Conservation (phyloP, 2,888 invertebrate genomes). For the Limnephilus rhombicus region DNA sequence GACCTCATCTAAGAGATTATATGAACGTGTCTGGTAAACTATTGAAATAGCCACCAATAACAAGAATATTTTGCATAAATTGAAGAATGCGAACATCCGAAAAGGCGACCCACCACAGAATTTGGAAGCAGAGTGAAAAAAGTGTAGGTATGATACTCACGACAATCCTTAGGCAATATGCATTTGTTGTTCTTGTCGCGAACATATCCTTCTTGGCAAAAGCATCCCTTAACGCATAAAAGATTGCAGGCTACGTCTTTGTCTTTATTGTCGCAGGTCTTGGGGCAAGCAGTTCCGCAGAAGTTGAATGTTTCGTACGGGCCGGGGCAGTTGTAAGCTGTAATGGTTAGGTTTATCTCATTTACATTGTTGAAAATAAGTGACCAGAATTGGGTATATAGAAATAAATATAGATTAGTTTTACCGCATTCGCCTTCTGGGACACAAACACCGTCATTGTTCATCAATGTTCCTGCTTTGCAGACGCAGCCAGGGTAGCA, state of each 20-base stretch:
- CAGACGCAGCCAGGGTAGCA: slow-evolving; percentile 63
- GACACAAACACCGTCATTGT: slow-evolving; percentile 55
- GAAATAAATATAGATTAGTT: neutral
- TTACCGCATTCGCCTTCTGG: slow-evolving; percentile 56
- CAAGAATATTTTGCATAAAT: no score
- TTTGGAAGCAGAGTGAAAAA: no score
- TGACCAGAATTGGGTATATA: neutral
- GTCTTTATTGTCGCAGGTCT: slow-evolving; percentile 38
- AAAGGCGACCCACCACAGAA: neutral
- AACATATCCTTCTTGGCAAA: slow-evolving; percentile 36
- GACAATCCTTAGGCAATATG: slow-evolving; percentile 15
- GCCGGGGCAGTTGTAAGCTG: slow-evolving; percentile 1
- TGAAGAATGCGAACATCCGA: neutral
- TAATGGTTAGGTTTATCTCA: neutral
- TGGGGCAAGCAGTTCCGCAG: slow-evolving; percentile 45
- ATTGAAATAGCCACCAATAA: no score
- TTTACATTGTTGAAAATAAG: neutral
- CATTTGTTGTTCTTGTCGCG: slow-evolving; percentile 23
- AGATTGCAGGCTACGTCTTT: neutral
- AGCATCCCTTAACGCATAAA: slow-evolving; percentile 40
- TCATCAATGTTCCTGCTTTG: slow-evolving; percentile 54
- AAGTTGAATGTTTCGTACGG: neutral
- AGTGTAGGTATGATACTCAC: neutral
- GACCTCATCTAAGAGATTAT: no score
- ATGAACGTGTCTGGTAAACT: no score